Percentiles rank a stretch among this genome's conserved stretches.
Evolutionary conservation across 2,888 invertebrate genomes (phyloP).

Genomic region (Cybosia mesomella): DNA sequence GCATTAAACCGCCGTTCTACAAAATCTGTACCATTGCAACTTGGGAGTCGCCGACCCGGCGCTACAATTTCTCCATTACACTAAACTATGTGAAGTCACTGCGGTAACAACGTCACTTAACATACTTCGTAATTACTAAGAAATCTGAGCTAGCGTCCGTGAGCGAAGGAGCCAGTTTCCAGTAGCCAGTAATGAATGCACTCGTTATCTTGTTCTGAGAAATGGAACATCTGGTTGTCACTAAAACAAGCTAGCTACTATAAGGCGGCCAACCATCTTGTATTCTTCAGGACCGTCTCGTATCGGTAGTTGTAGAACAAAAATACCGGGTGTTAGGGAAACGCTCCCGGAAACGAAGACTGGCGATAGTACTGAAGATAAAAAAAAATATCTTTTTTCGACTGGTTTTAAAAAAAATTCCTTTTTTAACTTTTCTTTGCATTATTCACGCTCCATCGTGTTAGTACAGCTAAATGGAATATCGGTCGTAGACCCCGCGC

Average conservation of each 20-base stretch:
- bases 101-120: conserved; percentile 10
- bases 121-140: not conserved
- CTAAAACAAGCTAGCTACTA: not conserved
- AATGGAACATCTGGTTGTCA: conserved; percentile 35
- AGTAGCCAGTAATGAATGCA: conserved; percentile 37
- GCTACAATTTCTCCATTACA: not conserved
- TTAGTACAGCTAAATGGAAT: too few relatives aligned
- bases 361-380: too few relatives aligned
- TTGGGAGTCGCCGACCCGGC: not conserved
- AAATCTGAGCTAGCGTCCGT: conserved; percentile 6
- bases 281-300: not conserved
- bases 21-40: not conserved
- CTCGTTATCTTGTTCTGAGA: conserved; percentile 40
- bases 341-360: too few relatives aligned
- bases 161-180: conserved; percentile 26
- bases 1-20: too few relatives aligned
- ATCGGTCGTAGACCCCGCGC: too few relatives aligned
- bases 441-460: too few relatives aligned
- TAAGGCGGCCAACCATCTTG: not conserved
- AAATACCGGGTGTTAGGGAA: too few relatives aligned
- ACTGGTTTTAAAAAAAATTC: too few relatives aligned
- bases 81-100: not conserved
- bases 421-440: too few relatives aligned
- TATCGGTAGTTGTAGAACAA: too few relatives aligned
- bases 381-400: too few relatives aligned